phyloP scores from a whole-genome alignment of 2,797 vertebrate genomes.

The Discoglossus pictus region DNA sequence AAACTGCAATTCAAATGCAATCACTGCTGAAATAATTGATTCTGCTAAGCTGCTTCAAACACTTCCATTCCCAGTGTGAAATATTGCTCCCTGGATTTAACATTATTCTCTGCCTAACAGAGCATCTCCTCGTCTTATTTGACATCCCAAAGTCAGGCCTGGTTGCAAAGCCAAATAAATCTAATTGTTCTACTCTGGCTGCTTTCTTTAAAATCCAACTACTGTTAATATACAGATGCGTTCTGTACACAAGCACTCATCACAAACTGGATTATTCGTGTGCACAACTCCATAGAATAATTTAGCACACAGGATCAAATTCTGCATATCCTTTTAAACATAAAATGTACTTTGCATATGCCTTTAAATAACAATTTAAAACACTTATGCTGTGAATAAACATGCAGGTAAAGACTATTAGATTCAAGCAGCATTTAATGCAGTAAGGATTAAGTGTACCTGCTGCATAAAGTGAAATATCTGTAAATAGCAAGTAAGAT shows the following conservation, averaged over 20 bases:
- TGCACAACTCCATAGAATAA: no score
- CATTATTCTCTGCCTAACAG: constrained; percentile 34
- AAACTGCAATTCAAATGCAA: constrained; percentile 40
- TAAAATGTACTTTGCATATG: no score
- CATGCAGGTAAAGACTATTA: no score
- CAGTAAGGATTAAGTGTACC: no score
- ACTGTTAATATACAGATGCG: constrained; percentile 8
- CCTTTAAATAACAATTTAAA: no score
- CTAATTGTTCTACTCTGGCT: constrained; percentile 17
- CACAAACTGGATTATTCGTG: not conserved
- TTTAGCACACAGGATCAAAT: no score
- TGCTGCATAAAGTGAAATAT: no score
- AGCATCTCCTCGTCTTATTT: constrained; percentile 27
- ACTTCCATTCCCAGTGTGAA: constrained; percentile 40
- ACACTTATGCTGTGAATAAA: no score
- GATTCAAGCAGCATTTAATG: no score
- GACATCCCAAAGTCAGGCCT: constrained; percentile 16
- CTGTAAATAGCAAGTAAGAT: no score
- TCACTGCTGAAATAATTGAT: constrained; percentile 41
- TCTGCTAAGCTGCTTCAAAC: constrained; percentile 38
- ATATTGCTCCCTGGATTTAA: constrained; percentile 33
- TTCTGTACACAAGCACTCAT: not conserved
- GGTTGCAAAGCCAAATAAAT: constrained; percentile 11
- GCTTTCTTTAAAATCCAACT: constrained; percentile 1
- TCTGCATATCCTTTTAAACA: no score